A percentile compares a stretch with the other conserved stretches of the same genome.
phyloP scores from a whole-genome alignment of 2,113 vertebrate genomes.

The Albula goreensis region DNA sequence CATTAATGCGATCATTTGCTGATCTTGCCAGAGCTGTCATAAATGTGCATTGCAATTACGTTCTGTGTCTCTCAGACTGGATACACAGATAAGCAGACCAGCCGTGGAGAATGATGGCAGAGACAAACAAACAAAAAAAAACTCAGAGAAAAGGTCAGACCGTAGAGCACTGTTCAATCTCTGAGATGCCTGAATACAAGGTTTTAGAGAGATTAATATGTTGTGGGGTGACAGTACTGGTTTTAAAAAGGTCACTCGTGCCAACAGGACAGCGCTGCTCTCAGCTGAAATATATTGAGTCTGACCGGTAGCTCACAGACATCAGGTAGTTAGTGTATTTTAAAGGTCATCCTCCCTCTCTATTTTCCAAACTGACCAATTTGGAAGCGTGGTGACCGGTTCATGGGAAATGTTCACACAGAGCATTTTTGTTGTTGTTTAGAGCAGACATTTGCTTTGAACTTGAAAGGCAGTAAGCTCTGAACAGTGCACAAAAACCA shows the following conservation, averaged over 20 bases:
- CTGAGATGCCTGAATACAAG: slow-evolving; percentile 39
- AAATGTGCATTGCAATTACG: slow-evolving; percentile 27
- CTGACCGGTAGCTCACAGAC: slow-evolving; percentile 55
- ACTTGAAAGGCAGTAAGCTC: not conserved
- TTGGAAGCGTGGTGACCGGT: slow-evolving; percentile 41
- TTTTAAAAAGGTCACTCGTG: slow-evolving; percentile 73
- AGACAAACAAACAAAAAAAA: not conserved
- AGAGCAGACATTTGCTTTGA: not conserved
- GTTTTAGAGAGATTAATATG: slow-evolving; percentile 63
- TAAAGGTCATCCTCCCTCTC: slow-evolving; percentile 65
- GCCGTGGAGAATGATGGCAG: slow-evolving; percentile 17
- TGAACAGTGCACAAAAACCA: not conserved
- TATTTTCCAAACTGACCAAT: slow-evolving; percentile 53
- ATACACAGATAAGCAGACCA: slow-evolving; percentile 23
- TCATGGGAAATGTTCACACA: slow-evolving; percentile 32
- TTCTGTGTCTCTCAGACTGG: slow-evolving; percentile 9
- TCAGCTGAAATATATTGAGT: slow-evolving; percentile 61
- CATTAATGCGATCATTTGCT: slow-evolving; percentile 15
- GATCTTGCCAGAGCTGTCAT: slow-evolving; percentile 20
- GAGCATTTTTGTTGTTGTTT: slow-evolving; percentile 15
- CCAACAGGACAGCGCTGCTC: slow-evolving; percentile 62
- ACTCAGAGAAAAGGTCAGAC: slow-evolving; percentile 27
- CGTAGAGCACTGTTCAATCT: slow-evolving; percentile 38
- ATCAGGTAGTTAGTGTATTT: slow-evolving; percentile 59
- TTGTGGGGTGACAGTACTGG: slow-evolving; percentile 69